Evolutionary conservation across 2,797 vertebrate species (phyloP), one percentile per base, ranked within the genome.

Genomic region (Hafferia zeledoni): DNA sequence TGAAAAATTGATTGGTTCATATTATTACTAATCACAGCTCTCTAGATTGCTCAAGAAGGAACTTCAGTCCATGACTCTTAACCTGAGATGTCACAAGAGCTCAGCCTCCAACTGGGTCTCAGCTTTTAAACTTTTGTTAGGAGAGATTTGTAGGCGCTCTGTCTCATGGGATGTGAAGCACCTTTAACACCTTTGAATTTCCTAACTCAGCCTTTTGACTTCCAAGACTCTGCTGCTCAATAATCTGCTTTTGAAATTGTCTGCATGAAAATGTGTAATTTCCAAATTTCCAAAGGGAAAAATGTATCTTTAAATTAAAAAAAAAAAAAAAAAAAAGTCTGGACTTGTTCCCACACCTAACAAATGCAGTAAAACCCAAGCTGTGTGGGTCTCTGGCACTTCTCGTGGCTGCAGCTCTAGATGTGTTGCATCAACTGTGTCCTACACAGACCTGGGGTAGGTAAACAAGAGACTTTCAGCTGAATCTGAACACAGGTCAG

Each of bases 1-100:
- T 85, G 79, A 91, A 86, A 87, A 94, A 91, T 61, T 44, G 76
- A 49, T 94, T 91, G 67, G 76, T 83, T 91, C 80, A 28, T 77
- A 75, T 90, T 82, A 79, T 93, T 93, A 63, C 67, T 92, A 67
- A 89, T 94, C 83, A 44, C 69, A 86, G 4, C 65, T 81, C 53
- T 81, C 50, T 53, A 52, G 22, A 69, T 76, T 90, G 69, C 83
- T 84, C 63, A 90, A 72, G 55, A 90, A 87, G 41, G 37, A 79
- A 15, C 87, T 86, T 86, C 41, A 46, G 76, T 88, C 70, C 79
- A 39, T 82, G 65, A 82, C 63, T 52, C 27, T 61, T 76, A 69
- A 74, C 46, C 41, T 82, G 63, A 83, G 71, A 64, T 76, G 83
- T 94, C 39, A 53, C 3, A 6, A 75, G 64, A 90, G 49, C 83